Conservation (phyloP, 2,888 invertebrate species). For the Drosophila meridiana region DNA sequence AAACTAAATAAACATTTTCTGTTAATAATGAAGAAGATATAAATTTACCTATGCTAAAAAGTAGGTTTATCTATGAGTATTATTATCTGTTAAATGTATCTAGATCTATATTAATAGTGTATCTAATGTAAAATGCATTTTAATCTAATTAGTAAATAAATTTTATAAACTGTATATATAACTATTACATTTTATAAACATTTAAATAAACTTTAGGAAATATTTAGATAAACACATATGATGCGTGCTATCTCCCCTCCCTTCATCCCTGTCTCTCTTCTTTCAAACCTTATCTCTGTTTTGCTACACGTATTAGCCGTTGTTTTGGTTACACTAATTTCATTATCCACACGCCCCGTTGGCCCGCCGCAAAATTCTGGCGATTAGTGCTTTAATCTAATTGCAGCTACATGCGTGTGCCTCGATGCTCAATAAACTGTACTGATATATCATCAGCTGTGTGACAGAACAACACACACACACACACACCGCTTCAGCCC, state of each 20-base stretch:
- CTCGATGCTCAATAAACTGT: conserved; percentile 20
- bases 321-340: conserved; percentile 4
- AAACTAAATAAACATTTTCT: too few species aligned
- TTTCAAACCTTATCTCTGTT: background rate
- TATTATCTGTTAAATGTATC: background rate
- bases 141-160: background rate
- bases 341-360: conserved; percentile 19
- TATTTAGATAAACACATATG: background rate
- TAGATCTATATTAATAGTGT: background rate
- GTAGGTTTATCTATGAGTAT: too few species aligned
- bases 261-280: too few species aligned
- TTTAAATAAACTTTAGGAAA: background rate
- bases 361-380: background rate
- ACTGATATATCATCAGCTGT: conserved; percentile 35
- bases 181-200: too few species aligned
- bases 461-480: conserved; percentile 23
- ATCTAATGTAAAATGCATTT: background rate
- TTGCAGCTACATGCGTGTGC: conserved; percentile 1
- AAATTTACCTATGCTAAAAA: too few species aligned
- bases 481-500: conserved; percentile 5
- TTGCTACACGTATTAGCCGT: background rate
- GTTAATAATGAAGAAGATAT: too few species aligned
- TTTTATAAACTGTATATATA: too few species aligned
- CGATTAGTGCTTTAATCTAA: conserved; percentile 17
- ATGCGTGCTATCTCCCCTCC: background rate